Conservation (phyloP, 2,797 vertebrate species). For the Anas bernieri region DNA sequence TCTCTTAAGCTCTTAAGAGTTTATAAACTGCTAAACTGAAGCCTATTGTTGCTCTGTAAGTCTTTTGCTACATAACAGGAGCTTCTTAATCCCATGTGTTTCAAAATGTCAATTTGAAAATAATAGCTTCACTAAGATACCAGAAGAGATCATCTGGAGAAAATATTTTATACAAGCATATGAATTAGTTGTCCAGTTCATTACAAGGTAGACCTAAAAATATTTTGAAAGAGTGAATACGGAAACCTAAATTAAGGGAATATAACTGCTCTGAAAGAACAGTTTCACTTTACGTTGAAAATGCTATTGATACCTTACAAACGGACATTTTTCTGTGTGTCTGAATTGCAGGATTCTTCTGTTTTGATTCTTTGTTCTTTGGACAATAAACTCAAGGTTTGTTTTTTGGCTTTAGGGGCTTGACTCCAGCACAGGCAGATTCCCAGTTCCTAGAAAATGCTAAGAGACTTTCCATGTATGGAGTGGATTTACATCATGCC, state of each 20-base stretch:
- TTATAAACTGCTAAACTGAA: neutral
- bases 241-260: neutral
- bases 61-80: neutral
- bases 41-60: neutral
- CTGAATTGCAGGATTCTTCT: neutral
- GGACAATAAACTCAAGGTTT: conserved; percentile 25
- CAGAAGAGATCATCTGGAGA: neutral
- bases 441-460: conserved; percentile 96
- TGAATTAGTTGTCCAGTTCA: neutral
- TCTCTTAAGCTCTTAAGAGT: neutral
- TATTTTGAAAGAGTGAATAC: neutral
- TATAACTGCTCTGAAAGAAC: neutral
- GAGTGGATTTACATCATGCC: conserved; percentile 95
- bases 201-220: neutral
- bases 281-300: neutral
- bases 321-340: neutral
- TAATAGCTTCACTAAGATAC: neutral
- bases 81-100: neutral
- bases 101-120: neutral
- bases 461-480: conserved; percentile 98
- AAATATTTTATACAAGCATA: neutral
- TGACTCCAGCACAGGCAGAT: conserved; percentile 96
- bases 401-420: conserved; percentile 83
- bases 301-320: neutral
- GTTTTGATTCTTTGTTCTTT: neutral